Evolutionary conservation across 2,113 vertebrate genomes (phyloP).

Genomic region (Dicrurus megarhynchus): DNA sequence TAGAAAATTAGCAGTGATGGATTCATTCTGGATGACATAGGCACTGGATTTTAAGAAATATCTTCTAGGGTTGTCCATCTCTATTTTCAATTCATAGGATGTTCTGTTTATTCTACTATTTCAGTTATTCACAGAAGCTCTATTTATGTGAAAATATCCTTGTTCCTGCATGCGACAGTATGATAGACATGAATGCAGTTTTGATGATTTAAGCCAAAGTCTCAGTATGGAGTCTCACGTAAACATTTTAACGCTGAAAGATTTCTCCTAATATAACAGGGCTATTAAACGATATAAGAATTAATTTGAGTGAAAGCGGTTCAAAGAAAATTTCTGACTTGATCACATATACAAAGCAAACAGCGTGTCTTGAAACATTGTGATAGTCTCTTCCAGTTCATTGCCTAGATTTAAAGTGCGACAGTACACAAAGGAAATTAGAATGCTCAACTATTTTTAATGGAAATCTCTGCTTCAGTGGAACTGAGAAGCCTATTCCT

Average conservation of each 20-base stretch:
- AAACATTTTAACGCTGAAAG: neutral
- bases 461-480: neutral
- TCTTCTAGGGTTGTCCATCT: neutral
- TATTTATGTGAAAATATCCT: neutral
- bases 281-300: neutral
- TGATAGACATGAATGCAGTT: neutral
- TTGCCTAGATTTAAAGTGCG: neutral
- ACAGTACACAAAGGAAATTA: neutral
- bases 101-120: neutral
- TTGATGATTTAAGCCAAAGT: neutral
- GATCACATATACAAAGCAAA: neutral
- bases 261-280: neutral
- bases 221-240: neutral
- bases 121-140: neutral
- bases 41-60: neutral
- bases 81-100: neutral
- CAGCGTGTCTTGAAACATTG: neutral
- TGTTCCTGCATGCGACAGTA: neutral
- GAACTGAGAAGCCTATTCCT: neutral
- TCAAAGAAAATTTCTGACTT: neutral
- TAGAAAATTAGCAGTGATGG: neutral
- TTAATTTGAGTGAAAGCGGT: neutral
- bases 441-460: neutral
- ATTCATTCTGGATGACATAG: neutral
- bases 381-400: neutral